Conservation (phyloP, 2,888 invertebrate species). For the Synanthedon andrenaeformis region DNA sequence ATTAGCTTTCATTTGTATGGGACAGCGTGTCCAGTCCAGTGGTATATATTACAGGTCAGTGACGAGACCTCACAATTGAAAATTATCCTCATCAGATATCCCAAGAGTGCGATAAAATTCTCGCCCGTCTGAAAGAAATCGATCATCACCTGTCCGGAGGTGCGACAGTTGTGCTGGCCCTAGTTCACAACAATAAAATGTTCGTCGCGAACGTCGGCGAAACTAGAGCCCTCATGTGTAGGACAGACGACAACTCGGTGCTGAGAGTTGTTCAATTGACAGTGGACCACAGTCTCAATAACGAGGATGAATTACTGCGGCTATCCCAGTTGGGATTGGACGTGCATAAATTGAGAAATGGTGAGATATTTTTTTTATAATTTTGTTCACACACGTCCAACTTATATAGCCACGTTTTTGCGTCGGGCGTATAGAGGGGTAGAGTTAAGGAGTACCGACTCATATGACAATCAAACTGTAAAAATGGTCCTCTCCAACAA, state of each 20-base stretch:
- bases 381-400: not conserved
- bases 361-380: slow-evolving; percentile 33
- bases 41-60: too few species aligned
- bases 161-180: slow-evolving; percentile 83
- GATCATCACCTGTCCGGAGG: slow-evolving; percentile 85
- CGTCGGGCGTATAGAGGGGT: too few species aligned
- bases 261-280: slow-evolving; percentile 81
- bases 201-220: slow-evolving; percentile 92
- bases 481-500: too few species aligned
- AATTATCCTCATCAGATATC: slow-evolving; percentile 29
- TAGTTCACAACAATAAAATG: slow-evolving; percentile 80
- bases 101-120: slow-evolving; percentile 57
- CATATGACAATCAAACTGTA: too few species aligned
- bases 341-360: slow-evolving; percentile 74
- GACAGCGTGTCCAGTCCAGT: too few species aligned
- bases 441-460: too few species aligned
- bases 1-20: too few species aligned
- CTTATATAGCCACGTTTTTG: too few species aligned
- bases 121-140: slow-evolving; percentile 78
- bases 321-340: slow-evolving; percentile 82
- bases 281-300: slow-evolving; percentile 85
- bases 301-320: slow-evolving; percentile 86
- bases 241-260: slow-evolving; percentile 81
- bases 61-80: not conserved
- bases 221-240: slow-evolving; percentile 82